Evolutionary conservation across 2,113 vertebrate genomes (phyloP), one percentile per base, ranked within the genome.

Genomic region (Anhinga anhinga): DNA sequence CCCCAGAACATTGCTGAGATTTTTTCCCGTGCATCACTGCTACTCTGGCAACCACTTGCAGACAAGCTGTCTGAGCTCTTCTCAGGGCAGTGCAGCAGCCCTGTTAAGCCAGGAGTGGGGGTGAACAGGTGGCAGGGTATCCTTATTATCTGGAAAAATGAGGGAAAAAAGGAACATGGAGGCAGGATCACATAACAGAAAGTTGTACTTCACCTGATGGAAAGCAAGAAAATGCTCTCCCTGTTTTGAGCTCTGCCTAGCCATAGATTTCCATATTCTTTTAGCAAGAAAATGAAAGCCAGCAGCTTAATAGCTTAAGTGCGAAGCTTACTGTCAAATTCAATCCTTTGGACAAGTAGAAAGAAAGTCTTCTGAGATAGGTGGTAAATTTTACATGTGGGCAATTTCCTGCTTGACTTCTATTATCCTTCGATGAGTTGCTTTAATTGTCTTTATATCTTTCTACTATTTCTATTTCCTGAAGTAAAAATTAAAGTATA

Each of bases 141-240:
- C 4, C 18, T n/a, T 13, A 7, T 45, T 11, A 3, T 2, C 40
- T 72, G 7, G 3, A 27, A 47, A 84, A 82, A 22, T 10, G 16
- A 36, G 16, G 14, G 2, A 9, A 9, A 32, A 36, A 27, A 8
- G 11, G 38, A 15, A 9, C 3, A 0, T 5, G n/a, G 56, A 29
- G 56, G 9, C 1, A 8, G 3, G 40, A 25, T 71, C 40, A 18
- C 1, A 0, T 9, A 3, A 7, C 1, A 14, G 50, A 9, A 32
- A 34, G 50, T 13, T 44, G 5, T 13, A 19, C 30, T 15, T 23
- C 30, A 36, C 27, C 9, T 0, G 4, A 3, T 1, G 13, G 22
- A 47, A 61, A 47, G 76, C 7, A 10, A 20, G 62, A n/a, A 67
- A 92, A 44, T 10, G 2, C 27, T 79, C 19, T 82, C 34, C 44